Base-by-base conservation (phyloP, 2,888 invertebrate species). In the Amitus sp. region DNA sequence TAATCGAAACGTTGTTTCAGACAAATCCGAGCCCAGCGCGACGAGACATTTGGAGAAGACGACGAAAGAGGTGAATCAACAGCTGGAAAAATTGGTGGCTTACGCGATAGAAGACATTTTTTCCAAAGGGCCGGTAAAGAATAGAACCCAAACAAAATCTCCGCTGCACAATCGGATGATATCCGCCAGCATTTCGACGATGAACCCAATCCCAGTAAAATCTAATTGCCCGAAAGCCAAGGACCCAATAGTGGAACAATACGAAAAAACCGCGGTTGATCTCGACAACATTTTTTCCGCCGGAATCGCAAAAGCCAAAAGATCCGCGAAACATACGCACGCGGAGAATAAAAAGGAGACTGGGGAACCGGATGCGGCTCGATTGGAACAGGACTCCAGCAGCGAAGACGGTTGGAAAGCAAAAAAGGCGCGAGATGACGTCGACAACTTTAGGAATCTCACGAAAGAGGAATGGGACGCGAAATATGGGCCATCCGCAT, bases 381-480 rank as follows among this genome's bases (percentile, higher is more conserved):
- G 60, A 1, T 59, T 43, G 13, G 47, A 47, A n/a, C 30, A 13
- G 2, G 30, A 54, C 6, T 10, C 12, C 13, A 28, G 17, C n/a
- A 5, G 13, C 1, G 33, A 6, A 1, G 67, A 76, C 7, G 68
- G 67, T 2, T 75, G 79, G 78, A 68, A 61, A 39, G 7, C 19
- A 0, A 66, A 74, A 3, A 76, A 75, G 15, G 71, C 70, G 18
- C 69, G 67, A 2, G 74, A 77, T 4, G 75, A 77, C 45, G 66
- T 73, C 1, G 76, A 77, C 7, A 65, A 72, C 0, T 81, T 73
- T 33, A 66, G 82, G 4, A 82, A 82, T 55, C 60, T 81, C 7
- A 80, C 81, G 1, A 82, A 78, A 51, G 81, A 82, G 50, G 82
- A 82, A 47, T 81, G 80, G 80, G 80, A 81, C 9, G 79, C 77